Base-by-base conservation (phyloP, 2,113 vertebrate species). In the Scomber japonicus region DNA sequence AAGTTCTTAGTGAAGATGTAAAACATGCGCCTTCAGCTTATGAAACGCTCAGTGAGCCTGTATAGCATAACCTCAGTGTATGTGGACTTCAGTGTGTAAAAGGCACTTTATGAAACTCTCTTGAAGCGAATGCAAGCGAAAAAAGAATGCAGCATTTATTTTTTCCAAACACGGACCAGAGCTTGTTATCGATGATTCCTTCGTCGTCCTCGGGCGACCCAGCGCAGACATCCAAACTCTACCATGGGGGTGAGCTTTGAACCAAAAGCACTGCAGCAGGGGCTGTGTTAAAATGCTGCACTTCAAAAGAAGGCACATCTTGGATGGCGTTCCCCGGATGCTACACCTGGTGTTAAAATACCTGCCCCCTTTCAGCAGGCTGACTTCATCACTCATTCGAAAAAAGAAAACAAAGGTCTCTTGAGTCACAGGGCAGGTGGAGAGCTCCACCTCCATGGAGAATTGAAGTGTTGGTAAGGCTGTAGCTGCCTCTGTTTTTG, bases 211-310 rank as follows among this genome's bases (percentile, higher is more conserved):
- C 27, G 49, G 54, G 50, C 11, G 3, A 59, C 73, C 56, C 27
- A 30, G 21, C 62, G 24, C 19, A 21, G 65, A 71, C 65, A 64
- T 68, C 69, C 31, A 44, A 71, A 78, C 78, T 74, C 27, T 74
- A 31, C 67, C 24, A 27, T 2, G 24, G 30, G 55, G 50, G 35
- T 12, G 44, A 72, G 73, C 64, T 83, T 56, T 54, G 6, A 55
- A 49, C 24, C 62, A 21, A 40, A 50, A 44, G 64, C 55, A 79
- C 50, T 85, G 76, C 78, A 72, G 71, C 73, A 65, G 74, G 74
- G 78, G 46, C 77, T 84, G 51, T 78, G 30, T 74, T 81, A 77
- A 70, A 83, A 76, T 70, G 82, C 74, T 76, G 62, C 69, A 69
- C 62, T 77, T 78, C 50, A 87, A 78, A 27, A 75, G 71, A 56